phyloP scores from a whole-genome alignment of 2,113 vertebrate species.

The Strigops habroptila region DNA sequence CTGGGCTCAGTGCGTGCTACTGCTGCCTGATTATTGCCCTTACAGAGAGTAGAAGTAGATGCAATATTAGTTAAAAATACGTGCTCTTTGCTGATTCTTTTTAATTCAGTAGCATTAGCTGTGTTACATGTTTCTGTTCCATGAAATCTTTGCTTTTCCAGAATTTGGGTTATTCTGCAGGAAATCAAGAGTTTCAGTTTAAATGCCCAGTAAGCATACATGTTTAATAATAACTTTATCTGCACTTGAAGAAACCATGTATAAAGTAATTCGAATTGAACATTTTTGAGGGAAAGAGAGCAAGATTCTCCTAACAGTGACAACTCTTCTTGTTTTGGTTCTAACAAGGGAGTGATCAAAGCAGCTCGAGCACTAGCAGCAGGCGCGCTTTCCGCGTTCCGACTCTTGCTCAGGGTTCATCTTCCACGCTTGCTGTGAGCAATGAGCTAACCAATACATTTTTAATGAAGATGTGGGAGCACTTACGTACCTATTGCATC shows the following conservation, averaged over 20 bases:
- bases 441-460: neutral
- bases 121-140: neutral
- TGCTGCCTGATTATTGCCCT: neutral
- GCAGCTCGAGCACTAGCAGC: neutral
- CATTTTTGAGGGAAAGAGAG: neutral
- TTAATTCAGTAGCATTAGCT: neutral
- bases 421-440: neutral
- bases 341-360: neutral
- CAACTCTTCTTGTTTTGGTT: fast-evolving
- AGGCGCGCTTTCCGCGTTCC: fast-evolving
- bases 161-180: neutral
- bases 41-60: neutral
- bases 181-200: neutral
- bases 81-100: neutral
- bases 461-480: neutral
- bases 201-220: fast-evolving
- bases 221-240: neutral
- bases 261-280: neutral
- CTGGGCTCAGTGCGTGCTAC: neutral
- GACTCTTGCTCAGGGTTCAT: neutral
- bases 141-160: neutral
- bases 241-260: neutral
- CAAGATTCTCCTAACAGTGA: neutral
- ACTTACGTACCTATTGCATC: fast-evolving
- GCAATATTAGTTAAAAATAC: neutral